Base-by-base conservation (phyloP, 1,140 invertebrate genomes). In the Temnothorax longispinosus region DNA sequence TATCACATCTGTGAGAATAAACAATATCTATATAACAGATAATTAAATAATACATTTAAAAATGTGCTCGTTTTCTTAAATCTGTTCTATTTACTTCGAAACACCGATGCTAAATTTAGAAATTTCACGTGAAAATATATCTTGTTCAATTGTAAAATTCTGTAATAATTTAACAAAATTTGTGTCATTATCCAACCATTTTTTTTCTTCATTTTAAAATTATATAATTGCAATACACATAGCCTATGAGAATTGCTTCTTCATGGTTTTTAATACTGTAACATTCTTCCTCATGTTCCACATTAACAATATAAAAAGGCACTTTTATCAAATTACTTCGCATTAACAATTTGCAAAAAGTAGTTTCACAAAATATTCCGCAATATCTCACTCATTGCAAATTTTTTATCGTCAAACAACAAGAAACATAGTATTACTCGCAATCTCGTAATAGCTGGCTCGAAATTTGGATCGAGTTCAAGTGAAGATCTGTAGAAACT, bases 401-500 rank as follows among this genome's bases (percentile, higher is more conserved):
- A 74, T 75, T 21, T 74, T 35, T 74, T 84, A 18, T 84, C 80
- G 0, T 84, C 80, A n/a, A 74, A 84, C 5, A 75, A 60, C 41
- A 84, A 84, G 27, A 84, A 74, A n/a, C 80, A 82, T 21, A 74
- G 10, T 74, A 82, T 84, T 44, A 84, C 54, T 21, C 41, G 67
- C 13, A 84, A 18, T 1, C 54, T 84, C 13, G 69, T 84, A 52
- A 84, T 84, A n/a, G 80, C 54, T 11, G 80, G 69, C 5, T 84
- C 69, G 6, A 84, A 84, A 47, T 84, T 74, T 3, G 80, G 80
- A 27, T 84, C 80, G 27, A 84, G 67, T 10, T 84, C 41, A 44
- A 84, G 80, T 4, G 58, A 84, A 35, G 80, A 84, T 35, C n/a
- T 84, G 41, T 75, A 84, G 13, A 60, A 82, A 35, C 27, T 82